These are phyloP conservation scores for Papilio aristodemus DNA, from an alignment of 1,140 invertebrate genomes.

Conservation along the genomic window DNA sequence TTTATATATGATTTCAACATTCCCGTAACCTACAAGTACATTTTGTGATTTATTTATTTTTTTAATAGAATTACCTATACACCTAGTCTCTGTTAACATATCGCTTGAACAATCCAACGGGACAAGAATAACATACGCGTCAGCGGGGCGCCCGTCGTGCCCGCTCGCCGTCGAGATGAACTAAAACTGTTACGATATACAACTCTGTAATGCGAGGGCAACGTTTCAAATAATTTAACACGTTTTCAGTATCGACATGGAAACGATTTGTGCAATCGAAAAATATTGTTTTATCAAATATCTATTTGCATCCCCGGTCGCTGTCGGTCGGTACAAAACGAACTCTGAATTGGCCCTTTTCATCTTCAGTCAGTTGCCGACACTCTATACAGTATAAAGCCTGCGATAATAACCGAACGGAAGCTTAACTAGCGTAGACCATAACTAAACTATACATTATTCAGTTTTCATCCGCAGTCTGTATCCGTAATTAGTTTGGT, in stretches of 20 bases:
- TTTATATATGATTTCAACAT: conserved; percentile 75
- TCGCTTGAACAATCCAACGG: conserved; percentile 73
- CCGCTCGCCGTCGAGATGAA: conserved; percentile 56
- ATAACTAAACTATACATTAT: conserved; percentile 76
- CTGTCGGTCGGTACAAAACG: conserved; percentile 57
- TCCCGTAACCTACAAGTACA: conserved; percentile 78
- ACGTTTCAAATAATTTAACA: conserved; percentile 58
- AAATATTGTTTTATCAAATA: conserved; percentile 55
- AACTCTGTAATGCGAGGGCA: conserved; percentile 76
- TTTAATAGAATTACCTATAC: conserved; percentile 75
- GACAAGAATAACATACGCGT: conserved; percentile 69
- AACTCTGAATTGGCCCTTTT: conserved; percentile 73
- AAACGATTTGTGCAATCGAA: conserved; percentile 67
- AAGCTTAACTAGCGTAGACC: conserved; percentile 78
- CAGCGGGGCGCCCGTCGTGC: conserved; percentile 46
- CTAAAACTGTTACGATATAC: conserved; percentile 66
- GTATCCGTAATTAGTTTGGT: conserved; percentile 70
- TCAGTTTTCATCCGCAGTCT: conserved; percentile 73
- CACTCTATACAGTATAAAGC: conserved; percentile 74
- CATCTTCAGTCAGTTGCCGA: conserved; percentile 77
- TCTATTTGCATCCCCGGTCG: conserved; percentile 48
- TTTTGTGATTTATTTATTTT: conserved; percentile 65
- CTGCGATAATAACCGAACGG: conserved; percentile 74
- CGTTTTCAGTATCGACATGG: conserved; percentile 49
- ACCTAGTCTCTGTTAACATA: conserved; percentile 75